Evolutionary conservation across 2,888 invertebrate species (phyloP).

Genomic region (Kuschelorhynchus macadamiae): DNA sequence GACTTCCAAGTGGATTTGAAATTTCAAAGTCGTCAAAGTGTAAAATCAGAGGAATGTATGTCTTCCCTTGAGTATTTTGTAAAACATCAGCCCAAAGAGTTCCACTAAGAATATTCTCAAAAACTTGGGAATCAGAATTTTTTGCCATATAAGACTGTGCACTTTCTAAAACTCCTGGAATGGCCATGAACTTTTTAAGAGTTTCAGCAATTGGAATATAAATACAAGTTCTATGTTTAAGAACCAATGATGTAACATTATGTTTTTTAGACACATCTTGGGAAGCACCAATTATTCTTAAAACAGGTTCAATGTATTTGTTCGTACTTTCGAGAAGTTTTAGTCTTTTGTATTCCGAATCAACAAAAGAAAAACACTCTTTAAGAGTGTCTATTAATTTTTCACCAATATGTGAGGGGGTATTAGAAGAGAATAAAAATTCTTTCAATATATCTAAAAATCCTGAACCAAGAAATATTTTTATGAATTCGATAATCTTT

Average conservation of each 20-base stretch:
- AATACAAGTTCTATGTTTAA: constrained; percentile 20
- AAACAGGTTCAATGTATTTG: constrained; percentile 21
- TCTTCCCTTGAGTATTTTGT: constrained; percentile 23
- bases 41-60: constrained; percentile 21
- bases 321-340: constrained; percentile 11
- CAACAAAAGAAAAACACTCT: constrained; percentile 19
- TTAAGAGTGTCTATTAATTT: background rate
- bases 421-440: constrained; percentile 16
- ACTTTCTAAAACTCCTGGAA: constrained; percentile 19
- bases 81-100: constrained; percentile 18
- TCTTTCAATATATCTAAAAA: constrained; percentile 21
- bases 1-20: constrained; percentile 40
- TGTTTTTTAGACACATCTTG: constrained; percentile 21
- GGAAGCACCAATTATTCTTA: constrained; percentile 16
- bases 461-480: constrained; percentile 24
- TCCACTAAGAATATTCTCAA: constrained; percentile 32
- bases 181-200: constrained; percentile 9
- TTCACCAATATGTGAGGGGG: background rate
- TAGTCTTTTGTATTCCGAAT: constrained; percentile 28
- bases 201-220: constrained; percentile 14
- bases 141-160: constrained; percentile 13
- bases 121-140: constrained; percentile 6
- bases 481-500: constrained; percentile 16
- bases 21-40: constrained; percentile 48
- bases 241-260: constrained; percentile 18